These are phyloP conservation scores for Balanococcus diminutus DNA, from an alignment of 2,888 invertebrate genomes.

Conservation along the genomic window DNA sequence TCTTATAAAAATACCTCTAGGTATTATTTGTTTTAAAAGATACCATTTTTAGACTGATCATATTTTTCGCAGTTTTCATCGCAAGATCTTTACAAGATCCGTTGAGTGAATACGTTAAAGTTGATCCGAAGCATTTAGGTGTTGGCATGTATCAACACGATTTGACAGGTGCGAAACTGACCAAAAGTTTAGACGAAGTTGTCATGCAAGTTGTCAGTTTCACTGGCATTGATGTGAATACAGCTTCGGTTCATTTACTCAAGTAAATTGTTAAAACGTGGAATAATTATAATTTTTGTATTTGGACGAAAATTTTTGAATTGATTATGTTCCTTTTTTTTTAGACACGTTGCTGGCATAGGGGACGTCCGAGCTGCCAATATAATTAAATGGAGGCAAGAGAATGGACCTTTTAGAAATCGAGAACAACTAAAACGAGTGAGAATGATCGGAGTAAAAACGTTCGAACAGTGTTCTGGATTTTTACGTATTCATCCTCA, in stretches of 20 bases:
- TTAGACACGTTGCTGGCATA: constrained; percentile 82
- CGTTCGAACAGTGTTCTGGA: constrained; percentile 89
- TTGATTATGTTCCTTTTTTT: not conserved
- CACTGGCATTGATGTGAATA: constrained; percentile 91
- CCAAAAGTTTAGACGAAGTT: constrained; percentile 75
- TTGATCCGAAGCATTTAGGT: constrained; percentile 90
- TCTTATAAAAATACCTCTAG: not conserved
- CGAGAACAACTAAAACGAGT: constrained; percentile 78
- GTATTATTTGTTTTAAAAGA: not conserved
- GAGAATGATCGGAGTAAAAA: constrained; percentile 80
- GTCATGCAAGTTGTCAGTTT: constrained; percentile 91
- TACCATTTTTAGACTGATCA: too few species aligned
- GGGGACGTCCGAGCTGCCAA: constrained; percentile 76
- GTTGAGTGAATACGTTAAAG: constrained; percentile 87
- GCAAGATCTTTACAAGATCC: constrained; percentile 90
- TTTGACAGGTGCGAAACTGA: constrained; percentile 77
- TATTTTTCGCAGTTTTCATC: constrained; percentile 75
- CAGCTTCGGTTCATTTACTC: constrained; percentile 79
- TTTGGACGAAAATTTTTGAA: too few species aligned
- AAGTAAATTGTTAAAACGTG: constrained; percentile 66
- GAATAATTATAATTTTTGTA: too few species aligned
- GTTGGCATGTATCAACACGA: constrained; percentile 97
- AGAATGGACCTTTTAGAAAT: constrained; percentile 73
- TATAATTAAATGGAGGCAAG: constrained; percentile 76
- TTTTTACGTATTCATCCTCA: constrained; percentile 66